Evolutionary conservation across 2,888 invertebrate genomes (phyloP).

Genomic region (Enchytraeus crypticus): DNA sequence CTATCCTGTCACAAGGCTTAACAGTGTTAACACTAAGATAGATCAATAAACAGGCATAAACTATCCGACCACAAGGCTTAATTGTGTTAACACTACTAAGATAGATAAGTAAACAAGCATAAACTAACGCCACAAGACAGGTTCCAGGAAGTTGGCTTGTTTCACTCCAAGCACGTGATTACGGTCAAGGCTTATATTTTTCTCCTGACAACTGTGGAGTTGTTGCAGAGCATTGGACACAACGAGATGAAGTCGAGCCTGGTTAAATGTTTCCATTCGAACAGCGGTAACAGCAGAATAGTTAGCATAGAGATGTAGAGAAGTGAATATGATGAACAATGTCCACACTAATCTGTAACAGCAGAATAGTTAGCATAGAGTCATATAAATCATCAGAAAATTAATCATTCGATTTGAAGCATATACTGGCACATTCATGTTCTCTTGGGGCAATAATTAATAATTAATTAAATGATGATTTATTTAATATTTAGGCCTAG

Average conservation of each 20-base stretch:
- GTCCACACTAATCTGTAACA: slow-evolving; percentile 68
- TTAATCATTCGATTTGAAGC: slow-evolving; percentile 27
- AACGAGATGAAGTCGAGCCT: slow-evolving; percentile 62
- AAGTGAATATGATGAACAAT: slow-evolving; percentile 66
- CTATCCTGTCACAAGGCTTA: no score
- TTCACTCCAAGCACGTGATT: slow-evolving; percentile 10
- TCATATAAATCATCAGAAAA: slow-evolving; percentile 68
- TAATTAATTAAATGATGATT: not conserved
- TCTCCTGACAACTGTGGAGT: not conserved
- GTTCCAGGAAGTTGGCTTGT: slow-evolving; percentile 21
- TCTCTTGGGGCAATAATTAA: not conserved
- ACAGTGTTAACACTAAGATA: no score
- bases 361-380: slow-evolving; percentile 79
- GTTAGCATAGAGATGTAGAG: slow-evolving; percentile 75
- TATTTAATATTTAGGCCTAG: not conserved
- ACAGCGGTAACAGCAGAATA: slow-evolving; percentile 75
- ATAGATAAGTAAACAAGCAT: not conserved
- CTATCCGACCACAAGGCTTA: no score
- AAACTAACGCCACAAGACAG: slow-evolving; percentile 21
- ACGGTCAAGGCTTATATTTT: not conserved
- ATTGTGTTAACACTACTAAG: not conserved
- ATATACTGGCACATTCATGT: not conserved
- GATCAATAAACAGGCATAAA: no score
- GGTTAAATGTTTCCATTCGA: slow-evolving; percentile 71
- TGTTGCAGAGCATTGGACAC: slow-evolving; percentile 52